Base-by-base conservation (phyloP, 1,140 invertebrate species). In the Batillaria attramentaria region DNA sequence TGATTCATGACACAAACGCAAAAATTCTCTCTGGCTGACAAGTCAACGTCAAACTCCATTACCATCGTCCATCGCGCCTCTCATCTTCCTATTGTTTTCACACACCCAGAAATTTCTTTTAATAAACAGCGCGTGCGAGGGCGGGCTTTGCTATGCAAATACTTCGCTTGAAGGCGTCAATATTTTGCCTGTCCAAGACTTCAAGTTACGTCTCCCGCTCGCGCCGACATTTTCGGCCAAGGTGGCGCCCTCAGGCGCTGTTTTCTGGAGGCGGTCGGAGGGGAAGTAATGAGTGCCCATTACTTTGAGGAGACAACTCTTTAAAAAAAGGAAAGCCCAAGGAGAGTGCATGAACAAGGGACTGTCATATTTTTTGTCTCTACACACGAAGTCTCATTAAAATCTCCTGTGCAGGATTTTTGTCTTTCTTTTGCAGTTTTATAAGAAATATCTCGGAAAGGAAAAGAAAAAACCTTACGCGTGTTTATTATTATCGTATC, bases 141-240 rank as follows among this genome's bases (percentile, higher is more conserved):
- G 68, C 35, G 68, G 68, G 39, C 37, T 41, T 70, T 70, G 68
- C 68, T 70, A 70, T 70, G 68, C 68, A 70, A 70, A 70, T 70
- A 70, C 35, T 70, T 39, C 68, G 8, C 68, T 35, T 41, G 68
- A n/a, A 41, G 24, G 31, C 68, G 39, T 70, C 68, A 70, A 70
- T 70, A 70, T 70, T n/a, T 70, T 70, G 37, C 28, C 68, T 41
- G 37, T 70, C 35, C 68, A 28, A 70, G 68, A 42, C 65, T 68
- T 68, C 68, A 24, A 70, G 68, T 70, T 70, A 28, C 39, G 68
- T 68, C n/a, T 0, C 24, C 62, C 6, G 31, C 65, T 68, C 65
- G 28, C 5, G 24, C 24, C 10, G 46, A 50, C 8, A 8, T 60
- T 24, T 20, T 24, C 31, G 57, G 57, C 8, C 57, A 5, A 60